Evolutionary conservation across 2,797 vertebrate species (phyloP).

Genomic region (Neosalanx taihuensis): DNA sequence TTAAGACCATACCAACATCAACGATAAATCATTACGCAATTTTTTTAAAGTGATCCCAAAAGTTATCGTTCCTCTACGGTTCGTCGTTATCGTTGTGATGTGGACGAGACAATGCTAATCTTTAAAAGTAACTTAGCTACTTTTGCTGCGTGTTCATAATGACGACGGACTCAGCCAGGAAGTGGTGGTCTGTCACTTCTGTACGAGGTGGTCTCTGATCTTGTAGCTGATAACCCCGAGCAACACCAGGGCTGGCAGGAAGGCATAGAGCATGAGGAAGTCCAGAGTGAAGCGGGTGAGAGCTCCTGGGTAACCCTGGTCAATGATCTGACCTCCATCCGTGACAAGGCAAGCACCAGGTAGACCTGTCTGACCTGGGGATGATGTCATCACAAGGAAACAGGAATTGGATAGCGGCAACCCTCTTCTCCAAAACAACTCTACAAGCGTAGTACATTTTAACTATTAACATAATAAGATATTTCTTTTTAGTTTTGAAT

Average conservation of each 20-base stretch:
- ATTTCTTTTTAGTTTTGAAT: too few relatives aligned
- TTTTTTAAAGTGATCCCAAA: too few relatives aligned
- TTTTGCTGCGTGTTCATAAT: neutral
- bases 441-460: too few relatives aligned
- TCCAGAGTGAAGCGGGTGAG: conserved; percentile 76
- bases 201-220: conserved; percentile 80
- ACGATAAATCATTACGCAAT: too few relatives aligned
- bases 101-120: too few relatives aligned
- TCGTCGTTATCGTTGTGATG: too few relatives aligned
- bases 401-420: too few relatives aligned
- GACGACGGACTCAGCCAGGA: neutral
- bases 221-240: conserved; percentile 85
- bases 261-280: conserved; percentile 88
- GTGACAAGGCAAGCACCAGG: conserved; percentile 64
- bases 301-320: conserved; percentile 80
- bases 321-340: conserved; percentile 69
- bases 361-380: conserved; percentile 48
- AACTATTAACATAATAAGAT: too few relatives aligned
- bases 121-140: too few relatives aligned
- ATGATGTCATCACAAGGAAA: neutral
- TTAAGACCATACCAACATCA: too few relatives aligned
- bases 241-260: conserved; percentile 82
- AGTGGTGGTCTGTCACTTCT: conserved; percentile 62
- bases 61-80: too few relatives aligned
- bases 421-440: too few relatives aligned